Percentiles rank a stretch among this genome's conserved stretches.
phyloP scores from a whole-genome alignment of 2,888 invertebrate species.

The Sinotaia quadrata region DNA sequence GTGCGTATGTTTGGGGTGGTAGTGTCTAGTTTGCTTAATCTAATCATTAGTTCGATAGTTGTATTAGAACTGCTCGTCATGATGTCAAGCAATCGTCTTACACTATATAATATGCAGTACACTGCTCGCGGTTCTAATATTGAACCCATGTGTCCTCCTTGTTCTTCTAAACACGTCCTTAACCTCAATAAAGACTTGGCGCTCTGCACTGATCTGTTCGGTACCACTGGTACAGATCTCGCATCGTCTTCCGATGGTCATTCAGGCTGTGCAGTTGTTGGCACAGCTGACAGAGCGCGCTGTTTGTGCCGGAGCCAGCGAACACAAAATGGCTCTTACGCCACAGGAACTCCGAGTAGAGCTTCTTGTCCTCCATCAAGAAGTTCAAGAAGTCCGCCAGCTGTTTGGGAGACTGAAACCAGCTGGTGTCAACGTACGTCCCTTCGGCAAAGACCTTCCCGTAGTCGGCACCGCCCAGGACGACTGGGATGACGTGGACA shows the following conservation, averaged over 20 bases:
- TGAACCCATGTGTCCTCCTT: too few relatives aligned
- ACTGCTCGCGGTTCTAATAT: too few relatives aligned
- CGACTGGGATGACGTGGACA: conserved; percentile 34
- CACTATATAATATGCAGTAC: too few relatives aligned
- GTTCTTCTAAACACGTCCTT: too few relatives aligned
- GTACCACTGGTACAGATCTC: conserved; percentile 23
- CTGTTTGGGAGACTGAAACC: conserved; percentile 24
- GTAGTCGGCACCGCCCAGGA: conserved; percentile 39
- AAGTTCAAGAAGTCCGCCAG: conserved; percentile 27
- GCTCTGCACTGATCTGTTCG: conserved; percentile 20
- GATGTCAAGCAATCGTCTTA: too few relatives aligned
- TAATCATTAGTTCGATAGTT: too few relatives aligned
- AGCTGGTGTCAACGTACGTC: conserved; percentile 25
- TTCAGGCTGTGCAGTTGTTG: conserved; percentile 18
- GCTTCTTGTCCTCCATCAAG: conserved; percentile 23
- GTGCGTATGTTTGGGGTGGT: too few relatives aligned
- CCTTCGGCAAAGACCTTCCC: conserved; percentile 26
- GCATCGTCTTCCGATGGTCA: background rate
- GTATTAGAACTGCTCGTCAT: too few relatives aligned
- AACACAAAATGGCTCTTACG: conserved; percentile 17
- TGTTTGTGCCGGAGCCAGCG: conserved; percentile 5
- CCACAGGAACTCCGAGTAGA: conserved; percentile 25
- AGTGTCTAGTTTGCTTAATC: too few relatives aligned
- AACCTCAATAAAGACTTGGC: conserved; percentile 10
- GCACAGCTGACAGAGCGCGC: conserved; percentile 26